A percentile compares a stretch with the other conserved stretches of the same genome.
Evolutionary conservation across 1,140 invertebrate species (phyloP).

Genomic region (Camponotus floridanus): DNA sequence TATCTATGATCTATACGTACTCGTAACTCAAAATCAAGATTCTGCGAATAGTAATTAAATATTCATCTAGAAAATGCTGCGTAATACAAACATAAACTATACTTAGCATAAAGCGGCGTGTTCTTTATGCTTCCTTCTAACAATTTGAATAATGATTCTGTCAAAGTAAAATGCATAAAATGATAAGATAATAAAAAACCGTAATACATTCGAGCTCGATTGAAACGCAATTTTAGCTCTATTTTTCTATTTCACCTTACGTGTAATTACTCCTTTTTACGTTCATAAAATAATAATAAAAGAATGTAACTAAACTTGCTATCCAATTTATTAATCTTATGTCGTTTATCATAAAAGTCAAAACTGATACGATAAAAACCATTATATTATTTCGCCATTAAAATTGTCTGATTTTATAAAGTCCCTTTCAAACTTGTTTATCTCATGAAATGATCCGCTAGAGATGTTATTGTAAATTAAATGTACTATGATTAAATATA

Average conservation of each 20-base stretch:
- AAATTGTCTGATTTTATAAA: neutral
- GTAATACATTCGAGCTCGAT: neutral
- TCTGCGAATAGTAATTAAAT: conserved; percentile 10
- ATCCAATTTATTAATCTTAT: conserved; percentile 26
- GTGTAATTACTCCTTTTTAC: neutral
- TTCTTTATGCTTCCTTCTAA: neutral
- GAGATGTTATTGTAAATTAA: neutral
- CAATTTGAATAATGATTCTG: neutral
- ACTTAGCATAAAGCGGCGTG: neutral
- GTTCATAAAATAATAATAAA: neutral
- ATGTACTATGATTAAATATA: neutral
- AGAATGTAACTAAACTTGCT: neutral
- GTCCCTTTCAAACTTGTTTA: neutral
- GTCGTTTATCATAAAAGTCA: conserved; percentile 37
- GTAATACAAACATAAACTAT: neutral
- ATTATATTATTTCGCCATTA: conserved; percentile 18
- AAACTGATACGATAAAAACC: conserved; percentile 27
- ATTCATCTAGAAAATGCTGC: neutral
- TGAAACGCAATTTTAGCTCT: neutral
- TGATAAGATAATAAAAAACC: neutral
- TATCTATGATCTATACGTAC: neutral
- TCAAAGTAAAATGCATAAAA: neutral
- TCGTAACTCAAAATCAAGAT: neutral
- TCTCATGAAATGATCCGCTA: neutral
- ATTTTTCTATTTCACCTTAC: neutral